Evolutionary conservation across 2,888 invertebrate genomes (phyloP).

Genomic region (Parasteatoda lunata): DNA sequence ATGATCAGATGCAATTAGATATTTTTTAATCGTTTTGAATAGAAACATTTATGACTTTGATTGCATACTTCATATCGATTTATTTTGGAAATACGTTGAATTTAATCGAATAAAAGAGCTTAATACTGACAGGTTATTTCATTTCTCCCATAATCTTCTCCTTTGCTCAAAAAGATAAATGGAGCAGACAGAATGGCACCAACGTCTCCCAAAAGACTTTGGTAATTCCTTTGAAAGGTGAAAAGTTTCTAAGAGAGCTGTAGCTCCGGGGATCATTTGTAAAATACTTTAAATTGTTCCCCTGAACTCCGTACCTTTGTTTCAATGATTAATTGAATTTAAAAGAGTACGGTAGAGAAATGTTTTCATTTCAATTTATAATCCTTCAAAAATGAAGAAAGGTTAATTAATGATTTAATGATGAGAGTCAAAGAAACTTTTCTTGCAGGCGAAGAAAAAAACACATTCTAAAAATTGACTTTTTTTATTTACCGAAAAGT

Average conservation of each 20-base stretch:
- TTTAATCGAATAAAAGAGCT: conserved; percentile 36
- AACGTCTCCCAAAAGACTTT: not conserved
- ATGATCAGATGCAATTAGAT: not conserved
- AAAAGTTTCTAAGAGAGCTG: not conserved
- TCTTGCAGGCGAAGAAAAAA: no score
- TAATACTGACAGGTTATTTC: conserved; percentile 45
- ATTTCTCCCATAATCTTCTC: conserved; percentile 20
- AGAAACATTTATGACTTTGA: no score
- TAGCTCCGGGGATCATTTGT: no score
- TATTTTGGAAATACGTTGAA: conserved; percentile 6
- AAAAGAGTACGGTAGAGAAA: no score
- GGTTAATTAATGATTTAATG: no score
- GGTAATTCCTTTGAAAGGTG: not conserved
- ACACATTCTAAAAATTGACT: no score
- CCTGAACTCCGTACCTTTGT: not conserved
- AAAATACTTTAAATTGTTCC: not conserved
- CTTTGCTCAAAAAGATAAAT: conserved; percentile 25
- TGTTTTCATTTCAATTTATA: no score
- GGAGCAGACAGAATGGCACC: conserved; percentile 30
- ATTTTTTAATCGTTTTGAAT: no score
- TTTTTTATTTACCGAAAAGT: no score
- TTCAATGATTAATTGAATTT: not conserved
- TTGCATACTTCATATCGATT: no score
- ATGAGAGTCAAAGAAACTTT: no score
- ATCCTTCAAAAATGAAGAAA: no score